Evolutionary conservation across 2,888 invertebrate species (phyloP).

Genomic region (Tridacna crocea): DNA sequence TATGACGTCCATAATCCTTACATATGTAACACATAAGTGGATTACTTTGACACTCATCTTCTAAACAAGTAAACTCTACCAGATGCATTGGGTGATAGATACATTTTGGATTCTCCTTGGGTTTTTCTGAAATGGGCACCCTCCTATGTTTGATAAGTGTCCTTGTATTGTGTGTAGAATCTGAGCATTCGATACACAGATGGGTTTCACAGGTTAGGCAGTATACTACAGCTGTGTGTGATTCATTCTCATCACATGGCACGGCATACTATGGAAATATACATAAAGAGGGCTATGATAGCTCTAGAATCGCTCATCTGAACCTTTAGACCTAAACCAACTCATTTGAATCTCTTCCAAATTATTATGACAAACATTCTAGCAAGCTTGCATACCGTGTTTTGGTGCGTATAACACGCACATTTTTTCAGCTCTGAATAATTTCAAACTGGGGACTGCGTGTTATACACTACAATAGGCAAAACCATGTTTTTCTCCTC

Average conservation of each 20-base stretch:
- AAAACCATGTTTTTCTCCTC: no score
- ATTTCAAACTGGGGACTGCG: no score
- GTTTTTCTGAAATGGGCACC: slow-evolving; percentile 87
- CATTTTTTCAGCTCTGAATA: no score
- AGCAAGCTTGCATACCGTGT: no score
- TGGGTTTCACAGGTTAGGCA: slow-evolving; percentile 87
- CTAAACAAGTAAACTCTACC: slow-evolving; percentile 87
- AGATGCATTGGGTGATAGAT: slow-evolving; percentile 86
- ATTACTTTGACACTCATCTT: slow-evolving; percentile 86
- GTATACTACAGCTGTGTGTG: slow-evolving; percentile 86
- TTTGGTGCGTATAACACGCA: no score
- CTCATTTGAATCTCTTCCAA: no score
- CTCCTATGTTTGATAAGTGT: slow-evolving; percentile 86
- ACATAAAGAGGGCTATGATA: no score
- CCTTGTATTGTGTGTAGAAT: slow-evolving; percentile 86
- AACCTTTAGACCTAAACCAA: no score
- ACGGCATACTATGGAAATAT: slow-evolving; percentile 82
- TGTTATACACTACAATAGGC: no score
- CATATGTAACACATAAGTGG: slow-evolving; percentile 87
- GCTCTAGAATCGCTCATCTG: no score
- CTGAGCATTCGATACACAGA: slow-evolving; percentile 86
- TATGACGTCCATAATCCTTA: slow-evolving; percentile 87
- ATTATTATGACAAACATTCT: no score
- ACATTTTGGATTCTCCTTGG: slow-evolving; percentile 86
- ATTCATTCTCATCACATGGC: slow-evolving; percentile 86